Evolutionary conservation across 2,113 vertebrate genomes (phyloP), one percentile per base, ranked within the genome.

Genomic region (Eolophus roseicapilla): DNA sequence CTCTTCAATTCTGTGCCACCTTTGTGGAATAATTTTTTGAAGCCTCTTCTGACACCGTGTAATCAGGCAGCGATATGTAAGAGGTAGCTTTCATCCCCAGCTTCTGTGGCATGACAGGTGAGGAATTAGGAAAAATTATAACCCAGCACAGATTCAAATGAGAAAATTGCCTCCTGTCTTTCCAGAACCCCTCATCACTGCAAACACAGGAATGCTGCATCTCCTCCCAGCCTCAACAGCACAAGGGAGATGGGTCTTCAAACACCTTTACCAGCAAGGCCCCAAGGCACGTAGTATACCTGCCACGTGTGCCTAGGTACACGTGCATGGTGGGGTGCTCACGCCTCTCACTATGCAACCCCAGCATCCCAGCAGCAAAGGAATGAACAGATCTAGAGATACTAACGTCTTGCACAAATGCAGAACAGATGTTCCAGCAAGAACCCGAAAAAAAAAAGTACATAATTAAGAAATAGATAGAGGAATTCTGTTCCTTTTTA

Each of bases 51-150:
- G 95, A 93, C 91, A 96, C 94, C 62, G 0, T 95, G 69, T 96
- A 96, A 96, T 97, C 96, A 96, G 73, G 60, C 64, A 93, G 47
- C 8, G 33, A 92, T 77, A 88, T 86, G 50, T 86, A 95, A 95
- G 83, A 95, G 64, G 82, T 80, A 97, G 92, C 46, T 84, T 88
- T 96, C 76, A 52, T 86, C 44, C 81, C 77, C 49, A 64, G 29
- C 39, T 93, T 31, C 83, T 82, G 29, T 68, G 83, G 68, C 92
- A 37, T 89, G 86, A 92, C 92, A 96, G 80, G 91, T 93, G 86
- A 93, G 21, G 10, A 92, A 95, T 95, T 96, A 96, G 77, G 80
- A 89, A 82, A 95, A 93, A 95, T 96, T 95, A 96, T 79, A 96
- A 87, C 86, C 73, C 86, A 95, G 88, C 33, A 68, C 39, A 78